Conservation (phyloP, 2,888 invertebrate genomes). For the Graphium colonna region DNA sequence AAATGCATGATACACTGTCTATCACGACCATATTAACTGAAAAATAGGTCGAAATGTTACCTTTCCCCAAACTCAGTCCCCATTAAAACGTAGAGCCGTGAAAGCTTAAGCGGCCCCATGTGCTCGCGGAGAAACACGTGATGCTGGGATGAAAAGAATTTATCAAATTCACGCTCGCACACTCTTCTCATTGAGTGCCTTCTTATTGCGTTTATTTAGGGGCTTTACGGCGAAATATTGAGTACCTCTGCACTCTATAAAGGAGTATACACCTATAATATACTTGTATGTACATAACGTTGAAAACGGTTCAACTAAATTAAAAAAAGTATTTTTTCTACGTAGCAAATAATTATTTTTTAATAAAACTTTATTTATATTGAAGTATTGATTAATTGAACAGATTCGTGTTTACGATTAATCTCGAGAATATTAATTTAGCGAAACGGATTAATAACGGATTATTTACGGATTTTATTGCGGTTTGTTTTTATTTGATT, state of each 20-base stretch:
- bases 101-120: background rate
- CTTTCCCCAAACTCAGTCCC: background rate
- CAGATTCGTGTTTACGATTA: no score
- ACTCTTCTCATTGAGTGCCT: constrained; percentile 45
- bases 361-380: no score
- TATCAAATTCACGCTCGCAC: constrained; percentile 54
- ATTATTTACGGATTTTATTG: no score
- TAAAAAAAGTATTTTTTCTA: no score
- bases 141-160: constrained; percentile 24
- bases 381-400: no score
- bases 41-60: no score
- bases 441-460: no score
- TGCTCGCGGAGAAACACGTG: constrained; percentile 3
- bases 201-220: constrained; percentile 26
- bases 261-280: constrained; percentile 7
- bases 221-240: constrained; percentile 14
- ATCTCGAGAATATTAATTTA: no score
- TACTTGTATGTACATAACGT: constrained; percentile 1
- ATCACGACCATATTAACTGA: no score
- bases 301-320: background rate
- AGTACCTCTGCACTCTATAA: constrained; percentile 15
- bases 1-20: no score
- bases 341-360: no score
- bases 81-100: background rate
- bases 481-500: no score